A percentile compares a stretch with the other conserved stretches of the same genome.
Evolutionary conservation across 2,113 vertebrate genomes (phyloP).

Genomic region (Lophotis ruficrista): DNA sequence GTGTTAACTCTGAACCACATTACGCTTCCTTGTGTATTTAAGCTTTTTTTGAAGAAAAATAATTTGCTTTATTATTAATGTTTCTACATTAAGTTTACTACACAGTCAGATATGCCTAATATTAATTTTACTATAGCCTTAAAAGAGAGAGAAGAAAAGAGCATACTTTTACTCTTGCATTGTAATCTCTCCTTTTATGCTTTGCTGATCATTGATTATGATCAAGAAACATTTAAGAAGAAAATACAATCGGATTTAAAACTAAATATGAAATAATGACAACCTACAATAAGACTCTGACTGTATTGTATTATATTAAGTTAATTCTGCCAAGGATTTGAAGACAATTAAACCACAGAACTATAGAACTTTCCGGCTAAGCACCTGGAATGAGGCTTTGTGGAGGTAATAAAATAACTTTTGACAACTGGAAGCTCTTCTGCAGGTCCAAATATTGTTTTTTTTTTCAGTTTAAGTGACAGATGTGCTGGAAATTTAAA

Average conservation of each 20-base stretch:
- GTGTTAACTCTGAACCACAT: background rate
- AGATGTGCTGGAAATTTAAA: background rate
- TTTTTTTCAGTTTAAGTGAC: background rate
- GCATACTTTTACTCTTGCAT: background rate
- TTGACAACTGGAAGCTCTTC: background rate
- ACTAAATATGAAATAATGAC: background rate
- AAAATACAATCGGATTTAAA: background rate
- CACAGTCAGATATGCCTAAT: background rate
- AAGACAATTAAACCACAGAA: background rate
- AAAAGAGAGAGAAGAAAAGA: background rate
- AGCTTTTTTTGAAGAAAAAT: background rate
- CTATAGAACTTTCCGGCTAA: background rate
- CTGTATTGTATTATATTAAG: background rate
- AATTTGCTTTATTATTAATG: background rate
- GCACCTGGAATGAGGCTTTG: background rate
- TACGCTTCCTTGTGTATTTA: background rate
- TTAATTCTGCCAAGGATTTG: background rate
- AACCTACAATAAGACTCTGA: background rate
- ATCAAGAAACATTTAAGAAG: background rate
- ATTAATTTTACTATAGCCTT: background rate
- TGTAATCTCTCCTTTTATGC: background rate
- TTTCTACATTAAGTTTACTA: background rate
- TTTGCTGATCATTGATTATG: background rate
- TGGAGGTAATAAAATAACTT: background rate
- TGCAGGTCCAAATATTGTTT: background rate